Percentiles rank a stretch among this genome's conserved stretches.
Conservation (phyloP, 2,113 vertebrate species). For the Junco hyemalis region DNA sequence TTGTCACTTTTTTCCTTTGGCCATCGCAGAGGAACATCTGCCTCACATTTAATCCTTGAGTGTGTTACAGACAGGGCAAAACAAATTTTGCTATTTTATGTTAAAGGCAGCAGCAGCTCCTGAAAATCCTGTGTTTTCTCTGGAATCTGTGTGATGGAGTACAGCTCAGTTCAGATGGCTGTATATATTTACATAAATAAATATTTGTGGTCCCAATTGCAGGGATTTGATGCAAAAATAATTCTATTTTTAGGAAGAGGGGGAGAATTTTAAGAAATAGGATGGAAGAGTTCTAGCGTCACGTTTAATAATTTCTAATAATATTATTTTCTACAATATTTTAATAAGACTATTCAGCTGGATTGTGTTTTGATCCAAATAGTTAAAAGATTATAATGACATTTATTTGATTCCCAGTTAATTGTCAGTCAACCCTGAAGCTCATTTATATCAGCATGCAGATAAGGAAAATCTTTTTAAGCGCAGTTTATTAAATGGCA, state of each 20-base stretch:
- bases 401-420: conserved; percentile 47
- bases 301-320: background rate
- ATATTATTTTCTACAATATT: background rate
- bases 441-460: conserved; percentile 31
- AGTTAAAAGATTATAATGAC: background rate
- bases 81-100: background rate
- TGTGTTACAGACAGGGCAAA: background rate
- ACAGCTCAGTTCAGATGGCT: background rate
- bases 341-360: background rate
- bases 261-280: background rate
- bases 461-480: conserved; percentile 37
- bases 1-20: background rate
- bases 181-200: background rate
- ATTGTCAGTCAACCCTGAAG: conserved; percentile 36
- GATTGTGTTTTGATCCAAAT: conserved; percentile 32
- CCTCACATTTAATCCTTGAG: background rate
- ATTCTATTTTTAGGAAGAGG: background rate
- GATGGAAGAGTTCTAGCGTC: background rate
- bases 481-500: conserved; percentile 57
- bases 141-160: background rate
- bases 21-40: background rate
- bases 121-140: background rate
- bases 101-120: background rate
- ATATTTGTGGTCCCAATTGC: background rate
- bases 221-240: background rate